phyloP scores from a whole-genome alignment of 1,140 invertebrate genomes.

The Acromyrmex echinatior region DNA sequence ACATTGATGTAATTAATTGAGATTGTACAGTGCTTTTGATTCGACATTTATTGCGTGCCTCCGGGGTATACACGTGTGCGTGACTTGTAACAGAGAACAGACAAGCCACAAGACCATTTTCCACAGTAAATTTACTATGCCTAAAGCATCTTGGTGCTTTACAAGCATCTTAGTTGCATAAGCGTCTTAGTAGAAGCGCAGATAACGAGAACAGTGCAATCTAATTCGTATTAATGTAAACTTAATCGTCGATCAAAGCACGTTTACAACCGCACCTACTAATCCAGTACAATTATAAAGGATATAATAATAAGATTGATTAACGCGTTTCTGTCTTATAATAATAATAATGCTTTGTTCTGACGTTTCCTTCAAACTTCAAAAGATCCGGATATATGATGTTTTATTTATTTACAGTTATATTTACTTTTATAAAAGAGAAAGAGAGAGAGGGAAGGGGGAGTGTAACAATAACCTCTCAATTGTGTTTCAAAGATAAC shows the following conservation, averaged over 20 bases:
- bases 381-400: background rate
- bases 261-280: background rate
- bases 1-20: background rate
- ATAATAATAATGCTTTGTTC: background rate
- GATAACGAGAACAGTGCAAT: slow-evolving; percentile 35
- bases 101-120: slow-evolving; percentile 42
- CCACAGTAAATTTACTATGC: slow-evolving; percentile 20
- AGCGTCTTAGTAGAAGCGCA: slow-evolving; percentile 43
- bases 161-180: slow-evolving; percentile 53
- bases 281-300: background rate
- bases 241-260: slow-evolving; percentile 37
- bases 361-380: background rate
- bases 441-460: too few species aligned
- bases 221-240: slow-evolving; percentile 47
- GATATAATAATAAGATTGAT: background rate
- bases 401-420: background rate
- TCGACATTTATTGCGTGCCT: slow-evolving; percentile 21
- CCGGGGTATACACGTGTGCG: background rate
- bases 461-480: too few species aligned
- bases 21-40: slow-evolving; percentile 6
- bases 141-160: slow-evolving; percentile 34
- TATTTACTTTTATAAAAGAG: background rate
- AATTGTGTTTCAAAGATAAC: slow-evolving; percentile 18
- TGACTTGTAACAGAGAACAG: slow-evolving; percentile 31
- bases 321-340: background rate